Conservation (phyloP, 2,113 vertebrate genomes). For the Hyaena hyaena region DNA sequence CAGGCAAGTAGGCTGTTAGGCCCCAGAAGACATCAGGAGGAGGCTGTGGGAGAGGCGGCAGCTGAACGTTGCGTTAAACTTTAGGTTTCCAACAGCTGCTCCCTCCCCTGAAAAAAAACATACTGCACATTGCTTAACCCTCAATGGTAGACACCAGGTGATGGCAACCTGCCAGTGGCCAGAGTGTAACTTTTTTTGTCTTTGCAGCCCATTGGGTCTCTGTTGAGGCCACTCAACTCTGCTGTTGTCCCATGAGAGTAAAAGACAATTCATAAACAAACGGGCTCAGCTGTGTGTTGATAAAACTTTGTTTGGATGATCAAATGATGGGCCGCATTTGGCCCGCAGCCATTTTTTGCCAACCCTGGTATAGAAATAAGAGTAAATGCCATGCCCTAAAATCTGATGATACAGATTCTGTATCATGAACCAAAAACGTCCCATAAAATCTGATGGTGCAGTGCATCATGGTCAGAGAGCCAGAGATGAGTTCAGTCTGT, state of each 20-base stretch:
- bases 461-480: background rate
- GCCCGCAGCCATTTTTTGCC: background rate
- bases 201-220: too few relatives aligned
- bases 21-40: rapidly evolving
- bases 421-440: background rate
- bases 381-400: background rate
- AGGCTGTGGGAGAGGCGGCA: background rate
- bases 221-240: background rate
- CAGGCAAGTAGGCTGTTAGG: constrained; percentile 81
- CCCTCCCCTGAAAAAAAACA: background rate
- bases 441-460: rapidly evolving
- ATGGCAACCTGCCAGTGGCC: rapidly evolving
- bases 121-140: background rate
- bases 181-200: too few relatives aligned
- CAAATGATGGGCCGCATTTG: background rate
- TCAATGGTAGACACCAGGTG: too few relatives aligned
- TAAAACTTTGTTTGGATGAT: constrained; percentile 9
- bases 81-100: background rate
- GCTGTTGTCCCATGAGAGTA: too few relatives aligned
- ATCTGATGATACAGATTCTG: background rate
- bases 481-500: background rate
- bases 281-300: background rate
- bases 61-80: background rate
- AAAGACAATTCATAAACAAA: background rate
- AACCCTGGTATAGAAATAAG: background rate